Conservation (phyloP, 2,113 vertebrate species). For the Ceyx cyanopectus region DNA sequence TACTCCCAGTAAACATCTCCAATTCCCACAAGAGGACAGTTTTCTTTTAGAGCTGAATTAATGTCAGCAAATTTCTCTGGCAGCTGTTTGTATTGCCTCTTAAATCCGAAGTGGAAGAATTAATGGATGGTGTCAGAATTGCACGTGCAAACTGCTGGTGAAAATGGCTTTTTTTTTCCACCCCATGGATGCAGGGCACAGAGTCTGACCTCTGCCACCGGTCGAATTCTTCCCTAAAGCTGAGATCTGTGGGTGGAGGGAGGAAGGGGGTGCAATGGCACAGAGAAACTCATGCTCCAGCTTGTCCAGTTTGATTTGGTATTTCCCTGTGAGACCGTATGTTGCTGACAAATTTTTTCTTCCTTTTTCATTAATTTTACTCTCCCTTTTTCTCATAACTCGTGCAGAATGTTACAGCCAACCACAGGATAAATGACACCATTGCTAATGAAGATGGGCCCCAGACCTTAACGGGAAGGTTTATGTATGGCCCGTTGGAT, state of each 20-base stretch:
- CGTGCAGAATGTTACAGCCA: constrained; percentile 93
- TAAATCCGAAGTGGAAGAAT: not conserved
- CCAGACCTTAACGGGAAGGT: constrained; percentile 89
- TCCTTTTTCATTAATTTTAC: not conserved
- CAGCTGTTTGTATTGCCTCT: not conserved
- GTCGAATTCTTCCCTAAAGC: not conserved
- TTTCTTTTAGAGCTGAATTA: not conserved
- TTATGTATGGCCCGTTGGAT: constrained; percentile 97
- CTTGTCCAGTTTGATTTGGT: not conserved
- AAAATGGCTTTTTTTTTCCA: not conserved
- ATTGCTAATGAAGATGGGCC: constrained; percentile 91
- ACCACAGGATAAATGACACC: constrained; percentile 92
- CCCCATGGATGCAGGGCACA: not conserved
- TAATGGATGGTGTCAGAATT: not conserved
- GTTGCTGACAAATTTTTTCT: not conserved
- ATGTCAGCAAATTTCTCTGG: not conserved
- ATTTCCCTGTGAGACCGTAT: not conserved
- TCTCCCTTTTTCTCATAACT: not conserved
- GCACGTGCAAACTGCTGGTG: not conserved
- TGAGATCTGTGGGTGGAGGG: not conserved
- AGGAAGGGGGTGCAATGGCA: too few relatives aligned
- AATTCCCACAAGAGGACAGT: not conserved
- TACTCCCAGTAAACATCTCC: not conserved
- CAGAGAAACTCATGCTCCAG: not conserved
- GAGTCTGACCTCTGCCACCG: not conserved